Conservation (phyloP, 2,797 vertebrate species). For the Echiichthys vipera region DNA sequence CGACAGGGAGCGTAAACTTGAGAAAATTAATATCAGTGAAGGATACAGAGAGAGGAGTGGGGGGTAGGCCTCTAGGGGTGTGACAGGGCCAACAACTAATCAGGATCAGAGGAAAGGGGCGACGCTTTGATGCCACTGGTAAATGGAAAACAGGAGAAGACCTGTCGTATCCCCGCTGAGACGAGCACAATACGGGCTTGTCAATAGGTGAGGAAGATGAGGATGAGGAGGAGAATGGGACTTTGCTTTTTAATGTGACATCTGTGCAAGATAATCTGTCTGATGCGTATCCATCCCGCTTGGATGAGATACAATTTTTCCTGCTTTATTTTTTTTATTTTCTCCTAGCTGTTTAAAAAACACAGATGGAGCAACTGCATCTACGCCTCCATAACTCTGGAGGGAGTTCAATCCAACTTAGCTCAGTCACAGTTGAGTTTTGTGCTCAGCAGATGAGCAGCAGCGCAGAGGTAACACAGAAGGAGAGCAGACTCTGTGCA, state of each 20-base stretch:
- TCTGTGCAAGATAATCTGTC: slow-evolving; percentile 59
- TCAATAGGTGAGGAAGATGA: slow-evolving; percentile 28
- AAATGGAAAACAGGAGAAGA: slow-evolving; percentile 41
- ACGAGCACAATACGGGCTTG: slow-evolving; percentile 32
- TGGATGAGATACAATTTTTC: slow-evolving; percentile 60
- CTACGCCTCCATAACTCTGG: slow-evolving; percentile 50
- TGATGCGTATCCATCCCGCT: slow-evolving; percentile 58
- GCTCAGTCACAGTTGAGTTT: slow-evolving; percentile 21
- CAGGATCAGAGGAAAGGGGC: slow-evolving; percentile 58
- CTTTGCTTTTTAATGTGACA: slow-evolving; percentile 67
- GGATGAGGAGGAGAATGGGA: slow-evolving; percentile 62
- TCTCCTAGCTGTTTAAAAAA: slow-evolving; percentile 22
- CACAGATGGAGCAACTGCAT: slow-evolving; percentile 57
- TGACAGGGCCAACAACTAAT: slow-evolving; percentile 47
- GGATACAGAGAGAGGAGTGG: not conserved
- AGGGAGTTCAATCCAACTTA: slow-evolving; percentile 60
- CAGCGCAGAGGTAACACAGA: not conserved
- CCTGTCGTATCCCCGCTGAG: slow-evolving; percentile 33
- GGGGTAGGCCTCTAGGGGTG: slow-evolving; percentile 5
- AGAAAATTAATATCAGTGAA: slow-evolving; percentile 18
- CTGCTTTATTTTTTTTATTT: not conserved
- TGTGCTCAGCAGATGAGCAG: not conserved
- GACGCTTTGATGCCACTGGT: slow-evolving; percentile 58
- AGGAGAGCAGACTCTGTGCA: slow-evolving; percentile 11
- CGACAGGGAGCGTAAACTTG: not conserved